A percentile compares a stretch with the other conserved stretches of the same genome.
These are phyloP conservation scores for Edolisoma coerulescens DNA, from an alignment of 2,113 vertebrate species.

Conservation along the genomic window DNA sequence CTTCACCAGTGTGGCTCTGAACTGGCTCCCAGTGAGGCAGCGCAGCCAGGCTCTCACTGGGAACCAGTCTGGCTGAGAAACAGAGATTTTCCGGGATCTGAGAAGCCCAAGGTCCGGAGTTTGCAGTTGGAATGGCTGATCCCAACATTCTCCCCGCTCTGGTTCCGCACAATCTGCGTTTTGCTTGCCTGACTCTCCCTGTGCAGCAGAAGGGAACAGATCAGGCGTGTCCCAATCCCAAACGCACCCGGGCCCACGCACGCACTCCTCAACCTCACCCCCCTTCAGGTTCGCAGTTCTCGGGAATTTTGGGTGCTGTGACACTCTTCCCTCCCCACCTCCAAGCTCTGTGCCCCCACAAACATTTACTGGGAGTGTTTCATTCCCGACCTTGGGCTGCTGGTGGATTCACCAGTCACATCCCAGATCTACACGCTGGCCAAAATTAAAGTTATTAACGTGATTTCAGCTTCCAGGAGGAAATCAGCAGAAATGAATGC, in stretches of 20 bases:
- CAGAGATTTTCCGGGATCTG: neutral
- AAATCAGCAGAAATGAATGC: conserved; percentile 33
- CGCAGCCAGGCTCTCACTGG: neutral
- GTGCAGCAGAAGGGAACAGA: neutral
- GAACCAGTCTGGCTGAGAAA: neutral
- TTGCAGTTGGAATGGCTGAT: neutral
- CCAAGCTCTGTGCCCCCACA: neutral
- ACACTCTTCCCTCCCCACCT: neutral
- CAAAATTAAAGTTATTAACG: neutral
- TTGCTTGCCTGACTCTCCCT: neutral
- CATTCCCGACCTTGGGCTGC: conserved; percentile 28
- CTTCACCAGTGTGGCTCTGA: neutral
- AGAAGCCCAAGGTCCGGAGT: conserved; percentile 31
- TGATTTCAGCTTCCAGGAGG: conserved; percentile 10
- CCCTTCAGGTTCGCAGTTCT: neutral
- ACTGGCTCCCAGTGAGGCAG: neutral
- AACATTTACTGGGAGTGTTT: neutral
- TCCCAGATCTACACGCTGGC: neutral
- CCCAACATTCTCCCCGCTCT: neutral
- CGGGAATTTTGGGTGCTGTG: neutral
- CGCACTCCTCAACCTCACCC: neutral
- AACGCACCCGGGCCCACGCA: neutral
- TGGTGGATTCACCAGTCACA: neutral
- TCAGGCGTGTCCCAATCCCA: rapidly evolving
- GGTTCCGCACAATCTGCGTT: rapidly evolving